A percentile compares a stretch with the other conserved stretches of the same genome.
Conservation (phyloP, 2,888 invertebrate species). For the Pseudanteris insignis region DNA sequence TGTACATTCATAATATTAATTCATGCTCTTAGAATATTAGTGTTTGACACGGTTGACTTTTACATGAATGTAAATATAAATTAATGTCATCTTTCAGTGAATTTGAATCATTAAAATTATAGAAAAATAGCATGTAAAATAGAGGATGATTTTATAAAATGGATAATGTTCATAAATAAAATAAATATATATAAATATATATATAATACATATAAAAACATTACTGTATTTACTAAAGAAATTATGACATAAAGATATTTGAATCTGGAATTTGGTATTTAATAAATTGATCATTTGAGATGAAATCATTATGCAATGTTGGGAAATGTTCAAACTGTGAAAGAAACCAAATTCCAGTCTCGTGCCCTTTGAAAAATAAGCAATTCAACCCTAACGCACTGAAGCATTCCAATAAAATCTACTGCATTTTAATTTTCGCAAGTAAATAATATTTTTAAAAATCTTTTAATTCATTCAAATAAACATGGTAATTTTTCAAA, state of each 20-base stretch:
- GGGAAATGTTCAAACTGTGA: constrained; percentile 2
- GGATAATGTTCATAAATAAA: no score
- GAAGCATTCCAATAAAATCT: constrained; percentile 60
- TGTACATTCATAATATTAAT: no score
- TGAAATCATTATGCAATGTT: no score
- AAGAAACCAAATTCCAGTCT: constrained; percentile 61
- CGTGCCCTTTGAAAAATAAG: constrained; percentile 67
- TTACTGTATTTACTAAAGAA: constrained; percentile 10
- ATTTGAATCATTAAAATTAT: no score
- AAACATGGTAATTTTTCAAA: constrained; percentile 45
- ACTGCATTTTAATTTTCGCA: constrained; percentile 61
- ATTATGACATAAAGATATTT: constrained; percentile 35
- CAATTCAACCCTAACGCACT: constrained; percentile 58
- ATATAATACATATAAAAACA: constrained; percentile 2
- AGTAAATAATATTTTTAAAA: constrained; percentile 59
- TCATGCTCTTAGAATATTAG: no score
- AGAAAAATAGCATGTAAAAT: no score
- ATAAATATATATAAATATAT: background rate
- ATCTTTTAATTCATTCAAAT: constrained; percentile 57
- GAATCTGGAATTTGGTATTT: constrained; percentile 43
- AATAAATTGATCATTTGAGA: background rate
- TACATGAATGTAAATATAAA: no score
- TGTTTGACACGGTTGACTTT: no score
- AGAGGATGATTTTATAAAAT: no score
- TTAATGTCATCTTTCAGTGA: no score